Percentiles rank a stretch among this genome's conserved stretches.
phyloP scores from a whole-genome alignment of 2,113 vertebrate genomes.

The Melanocharis versteri region DNA sequence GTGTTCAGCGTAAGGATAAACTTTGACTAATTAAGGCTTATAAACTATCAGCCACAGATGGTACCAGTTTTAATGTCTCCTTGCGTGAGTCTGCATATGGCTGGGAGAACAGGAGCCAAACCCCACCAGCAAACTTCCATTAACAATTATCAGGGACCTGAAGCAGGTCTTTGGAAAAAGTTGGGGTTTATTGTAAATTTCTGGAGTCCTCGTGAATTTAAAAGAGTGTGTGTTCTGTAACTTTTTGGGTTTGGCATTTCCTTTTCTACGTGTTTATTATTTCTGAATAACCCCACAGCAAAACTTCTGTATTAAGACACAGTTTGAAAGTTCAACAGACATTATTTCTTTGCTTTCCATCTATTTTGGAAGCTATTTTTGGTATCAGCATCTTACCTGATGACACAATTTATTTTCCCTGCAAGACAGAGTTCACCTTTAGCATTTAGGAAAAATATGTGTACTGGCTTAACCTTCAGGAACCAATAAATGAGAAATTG shows the following conservation, averaged over 20 bases:
- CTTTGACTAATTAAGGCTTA: constrained; percentile 65
- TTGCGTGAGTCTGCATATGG: constrained; percentile 24
- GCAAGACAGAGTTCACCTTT: not conserved
- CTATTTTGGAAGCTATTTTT: not conserved
- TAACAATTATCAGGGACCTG: not conserved
- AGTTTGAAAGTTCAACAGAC: not conserved
- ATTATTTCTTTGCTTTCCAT: not conserved
- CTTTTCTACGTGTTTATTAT: not conserved
- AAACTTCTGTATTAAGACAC: not conserved
- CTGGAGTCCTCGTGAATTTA: not conserved
- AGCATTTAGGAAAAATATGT: not conserved
- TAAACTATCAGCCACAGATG: constrained; percentile 61
- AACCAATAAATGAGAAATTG: not conserved
- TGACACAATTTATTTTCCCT: not conserved
- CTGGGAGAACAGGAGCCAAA: constrained; percentile 27
- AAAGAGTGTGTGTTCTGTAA: not conserved
- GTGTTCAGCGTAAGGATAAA: constrained; percentile 62
- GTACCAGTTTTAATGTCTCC: constrained; percentile 25
- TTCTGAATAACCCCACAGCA: not conserved
- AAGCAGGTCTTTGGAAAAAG: not conserved
- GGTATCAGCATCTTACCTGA: not conserved
- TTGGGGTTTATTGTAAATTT: not conserved
- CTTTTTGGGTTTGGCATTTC: not conserved
- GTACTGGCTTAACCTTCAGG: not conserved
- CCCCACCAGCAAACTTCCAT: not conserved